These are phyloP conservation scores for Rhea pennata DNA, from an alignment of 2,113 vertebrate species.

Conservation along the genomic window DNA sequence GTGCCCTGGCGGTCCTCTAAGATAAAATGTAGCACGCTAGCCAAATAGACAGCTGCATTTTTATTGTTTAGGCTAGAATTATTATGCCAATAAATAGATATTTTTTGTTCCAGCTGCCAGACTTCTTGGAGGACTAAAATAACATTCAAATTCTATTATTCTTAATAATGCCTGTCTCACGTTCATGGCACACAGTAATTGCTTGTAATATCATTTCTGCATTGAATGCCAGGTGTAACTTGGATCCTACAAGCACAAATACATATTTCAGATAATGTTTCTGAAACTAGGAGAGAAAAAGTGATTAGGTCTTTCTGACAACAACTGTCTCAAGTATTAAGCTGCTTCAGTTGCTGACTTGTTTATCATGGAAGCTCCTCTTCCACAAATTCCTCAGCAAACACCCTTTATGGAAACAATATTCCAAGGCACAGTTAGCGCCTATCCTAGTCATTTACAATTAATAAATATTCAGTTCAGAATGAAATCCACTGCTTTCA, in stretches of 20 bases:
- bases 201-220: not conserved
- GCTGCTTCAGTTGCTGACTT: not conserved
- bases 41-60: not conserved
- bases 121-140: not conserved
- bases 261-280: not conserved
- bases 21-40: fast-evolving
- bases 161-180: not conserved
- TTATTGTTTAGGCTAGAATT: not conserved
- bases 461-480: not conserved
- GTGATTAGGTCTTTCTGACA: not conserved
- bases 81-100: not conserved
- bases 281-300: not conserved
- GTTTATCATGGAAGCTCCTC: not conserved
- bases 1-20: not conserved
- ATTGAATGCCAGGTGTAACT: not conserved
- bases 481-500: not conserved
- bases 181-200: not conserved
- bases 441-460: not conserved
- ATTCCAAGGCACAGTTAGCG: not conserved
- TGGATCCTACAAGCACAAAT: not conserved
- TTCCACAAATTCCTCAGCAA: not conserved
- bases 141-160: not conserved
- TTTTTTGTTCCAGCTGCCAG: not conserved
- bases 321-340: not conserved
- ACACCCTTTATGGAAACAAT: not conserved